Conservation (phyloP, 1,140 invertebrate species). For the Procambarus virginalis region DNA sequence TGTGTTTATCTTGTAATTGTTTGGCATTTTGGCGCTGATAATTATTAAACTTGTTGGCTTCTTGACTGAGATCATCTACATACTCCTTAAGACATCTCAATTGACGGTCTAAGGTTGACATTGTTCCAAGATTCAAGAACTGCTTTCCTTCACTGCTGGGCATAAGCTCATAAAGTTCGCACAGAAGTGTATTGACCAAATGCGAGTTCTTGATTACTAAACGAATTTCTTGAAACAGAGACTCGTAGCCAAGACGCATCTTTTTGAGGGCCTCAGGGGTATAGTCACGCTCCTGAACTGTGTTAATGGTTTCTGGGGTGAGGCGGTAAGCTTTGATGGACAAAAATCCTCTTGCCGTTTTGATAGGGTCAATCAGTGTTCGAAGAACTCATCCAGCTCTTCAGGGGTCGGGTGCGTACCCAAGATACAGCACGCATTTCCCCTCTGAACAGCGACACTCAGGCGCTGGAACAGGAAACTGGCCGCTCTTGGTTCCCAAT, state of each 20-base stretch:
- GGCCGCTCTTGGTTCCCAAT: too few species aligned
- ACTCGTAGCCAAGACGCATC: conserved; percentile 94
- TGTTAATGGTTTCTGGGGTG: conserved; percentile 93
- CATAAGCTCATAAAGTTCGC: conserved; percentile 92
- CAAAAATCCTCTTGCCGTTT: conserved; percentile 96
- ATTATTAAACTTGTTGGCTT: conserved; percentile 96
- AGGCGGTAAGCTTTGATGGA: conserved; percentile 96
- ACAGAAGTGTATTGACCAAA: conserved; percentile 96
- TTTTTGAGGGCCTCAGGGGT: conserved; percentile 91
- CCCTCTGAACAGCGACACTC: too few species aligned
- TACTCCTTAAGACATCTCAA: conserved; percentile 94
- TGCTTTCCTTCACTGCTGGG: conserved; percentile 91
- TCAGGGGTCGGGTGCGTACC: too few species aligned
- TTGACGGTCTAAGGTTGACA: conserved; percentile 94
- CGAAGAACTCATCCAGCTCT: too few species aligned
- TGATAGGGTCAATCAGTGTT: conserved; percentile 97
- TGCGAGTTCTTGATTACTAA: conserved; percentile 97
- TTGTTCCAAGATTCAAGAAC: conserved; percentile 93
- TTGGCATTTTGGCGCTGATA: conserved; percentile 91
- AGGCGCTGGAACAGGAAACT: too few species aligned
- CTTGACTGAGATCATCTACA: conserved; percentile 97
- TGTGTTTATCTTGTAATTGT: conserved; percentile 93
- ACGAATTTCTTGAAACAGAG: conserved; percentile 94
- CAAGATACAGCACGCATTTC: too few species aligned
- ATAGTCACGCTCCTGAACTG: conserved; percentile 95